Base-by-base conservation (phyloP, 2,113 vertebrate species). In the Marmota monax region DNA sequence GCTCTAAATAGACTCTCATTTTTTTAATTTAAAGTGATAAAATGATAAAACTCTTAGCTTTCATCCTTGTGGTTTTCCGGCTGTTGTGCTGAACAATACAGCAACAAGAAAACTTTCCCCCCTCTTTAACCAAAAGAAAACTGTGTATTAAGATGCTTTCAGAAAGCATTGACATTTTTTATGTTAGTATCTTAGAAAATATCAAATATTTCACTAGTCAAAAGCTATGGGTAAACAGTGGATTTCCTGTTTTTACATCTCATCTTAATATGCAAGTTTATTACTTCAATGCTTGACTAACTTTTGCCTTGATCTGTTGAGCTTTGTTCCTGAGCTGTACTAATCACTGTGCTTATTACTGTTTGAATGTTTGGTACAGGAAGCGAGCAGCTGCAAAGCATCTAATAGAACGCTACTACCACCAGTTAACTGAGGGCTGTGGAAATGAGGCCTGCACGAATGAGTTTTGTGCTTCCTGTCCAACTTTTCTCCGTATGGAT, bases 341-440 rank as follows among this genome's bases (percentile, higher is more conserved):
- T 99, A 98, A 98, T 98, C 96, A 96, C 80, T 98, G 76, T 99
- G 98, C 99, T 98, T 98, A 96, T 98, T 98, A 96, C 97, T 98
- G 98, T 99, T 99, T 99, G 97, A 98, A 98, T 99, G 98, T 99
- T 98, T 98, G 98, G 97, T 97, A 97, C 99, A 99, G 99, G 99
- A 99, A 99, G 99, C 99, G 99, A 99, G 99, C 99, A 98, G 99
- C 99, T 99, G 99, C 99, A 98, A 99, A 99, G 99, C 99, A 99
- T 99, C 99, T 99, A 99, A 99, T 99, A 98, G 99, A 99, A 99
- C 99, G 99, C 99, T 99, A 99, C 99, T 99, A 99, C 99, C 99
- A 99, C 98, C 99, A 99, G 99, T 99, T 99, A 99, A 99, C 99
- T 23, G 99, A 99, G 98, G 99, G 99, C 99, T 99, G 99, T 99